These are phyloP conservation scores for Theonella swinhoei DNA, from an alignment of 37 sponge, comb jelly and placozoan genomes.

Conservation along the genomic window DNA sequence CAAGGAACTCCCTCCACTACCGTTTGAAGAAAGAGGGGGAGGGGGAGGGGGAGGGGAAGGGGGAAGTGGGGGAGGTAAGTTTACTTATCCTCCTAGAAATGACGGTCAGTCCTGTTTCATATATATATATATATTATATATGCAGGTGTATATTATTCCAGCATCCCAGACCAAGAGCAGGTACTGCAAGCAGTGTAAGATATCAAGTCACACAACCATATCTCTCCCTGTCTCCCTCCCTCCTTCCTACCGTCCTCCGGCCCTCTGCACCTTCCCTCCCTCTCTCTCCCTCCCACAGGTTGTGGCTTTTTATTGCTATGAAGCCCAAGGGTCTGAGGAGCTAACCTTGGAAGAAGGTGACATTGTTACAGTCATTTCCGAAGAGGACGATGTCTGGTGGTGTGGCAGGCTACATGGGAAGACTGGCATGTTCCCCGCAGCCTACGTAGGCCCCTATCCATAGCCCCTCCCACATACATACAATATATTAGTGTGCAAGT, in stretches of 20 bases:
- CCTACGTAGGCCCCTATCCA: conserved; percentile 40
- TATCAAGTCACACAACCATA: no score
- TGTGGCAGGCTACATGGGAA: conserved; percentile 55
- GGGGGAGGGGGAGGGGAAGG: not conserved
- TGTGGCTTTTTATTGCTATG: conserved; percentile 80
- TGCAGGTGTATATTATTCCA: no score
- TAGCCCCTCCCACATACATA: not conserved
- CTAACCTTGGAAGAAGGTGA: conserved; percentile 79
- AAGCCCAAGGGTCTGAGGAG: conserved; percentile 87
- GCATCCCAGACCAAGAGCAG: no score
- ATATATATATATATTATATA: not conserved
- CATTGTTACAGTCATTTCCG: conserved; percentile 65
- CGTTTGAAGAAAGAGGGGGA: not conserved
- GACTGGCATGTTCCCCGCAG: conserved; percentile 63
- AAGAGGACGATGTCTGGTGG: conserved; percentile 93
- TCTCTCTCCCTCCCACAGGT: conserved; percentile 28
- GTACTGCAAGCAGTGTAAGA: no score
- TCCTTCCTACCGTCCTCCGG: no score
- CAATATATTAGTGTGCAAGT: no score
- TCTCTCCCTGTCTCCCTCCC: no score
- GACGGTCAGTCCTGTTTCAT: not conserved
- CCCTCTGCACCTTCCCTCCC: no score
- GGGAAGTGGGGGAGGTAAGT: not conserved
- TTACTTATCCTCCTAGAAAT: not conserved
- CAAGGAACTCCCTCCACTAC: conserved; percentile 1